These are phyloP conservation scores for Phrynocephalus versicolor DNA, from an alignment of 2,113 vertebrate genomes.

Conservation along the genomic window DNA sequence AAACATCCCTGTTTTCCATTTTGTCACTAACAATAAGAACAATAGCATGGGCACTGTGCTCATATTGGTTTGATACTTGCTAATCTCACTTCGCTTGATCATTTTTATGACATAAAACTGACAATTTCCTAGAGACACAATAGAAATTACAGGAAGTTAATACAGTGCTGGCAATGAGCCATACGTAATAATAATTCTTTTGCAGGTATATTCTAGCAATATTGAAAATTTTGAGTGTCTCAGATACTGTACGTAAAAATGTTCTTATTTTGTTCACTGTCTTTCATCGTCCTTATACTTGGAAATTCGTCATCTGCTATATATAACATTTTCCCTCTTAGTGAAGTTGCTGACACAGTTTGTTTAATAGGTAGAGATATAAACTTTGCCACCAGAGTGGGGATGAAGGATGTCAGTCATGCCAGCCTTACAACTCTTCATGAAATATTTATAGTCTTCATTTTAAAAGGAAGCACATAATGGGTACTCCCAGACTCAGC, in stretches of 20 bases:
- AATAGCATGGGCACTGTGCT: too few species aligned
- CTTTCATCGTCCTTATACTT: background rate
- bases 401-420: background rate
- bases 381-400: too few species aligned
- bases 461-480: background rate
- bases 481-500: background rate
- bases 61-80: background rate
- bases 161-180: background rate
- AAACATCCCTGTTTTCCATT: too few species aligned
- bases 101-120: background rate
- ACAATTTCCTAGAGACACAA: background rate
- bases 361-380: background rate
- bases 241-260: background rate
- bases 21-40: too few species aligned
- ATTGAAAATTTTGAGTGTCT: background rate
- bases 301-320: background rate
- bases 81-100: slow-evolving; percentile 1
- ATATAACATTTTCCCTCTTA: background rate
- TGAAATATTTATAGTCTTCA: background rate
- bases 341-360: background rate
- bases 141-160: slow-evolving; percentile 5
- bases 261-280: background rate
- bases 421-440: background rate
- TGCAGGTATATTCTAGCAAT: background rate
- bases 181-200: background rate